phyloP scores from a whole-genome alignment of 2,888 invertebrate species.

The Prostheceraeus crozeri region DNA sequence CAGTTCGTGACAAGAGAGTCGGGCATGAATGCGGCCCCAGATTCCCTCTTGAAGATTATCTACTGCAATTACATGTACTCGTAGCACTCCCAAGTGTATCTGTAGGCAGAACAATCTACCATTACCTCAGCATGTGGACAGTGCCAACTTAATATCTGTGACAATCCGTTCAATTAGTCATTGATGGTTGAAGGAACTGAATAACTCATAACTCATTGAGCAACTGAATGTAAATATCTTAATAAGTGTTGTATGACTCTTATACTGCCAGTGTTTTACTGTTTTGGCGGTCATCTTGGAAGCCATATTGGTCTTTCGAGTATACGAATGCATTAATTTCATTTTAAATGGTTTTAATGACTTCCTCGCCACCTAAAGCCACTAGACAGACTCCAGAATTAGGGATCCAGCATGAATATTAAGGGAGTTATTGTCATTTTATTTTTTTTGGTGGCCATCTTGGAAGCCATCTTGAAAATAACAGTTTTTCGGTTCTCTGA shows the following conservation, averaged over 20 bases:
- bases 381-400: too few relatives aligned
- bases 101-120: slow-evolving; percentile 7
- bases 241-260: slow-evolving; percentile 25
- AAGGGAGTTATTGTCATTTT: too few relatives aligned
- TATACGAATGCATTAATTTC: background rate
- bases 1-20: background rate
- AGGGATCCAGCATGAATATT: too few relatives aligned
- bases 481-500: too few relatives aligned
- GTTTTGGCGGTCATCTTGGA: slow-evolving; percentile 3
- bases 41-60: slow-evolving; percentile 1
- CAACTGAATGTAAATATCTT: slow-evolving; percentile 24
- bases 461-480: too few relatives aligned
- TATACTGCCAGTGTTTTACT: slow-evolving; percentile 22
- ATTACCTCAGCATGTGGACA: slow-evolving; percentile 29
- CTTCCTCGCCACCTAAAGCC: too few relatives aligned
- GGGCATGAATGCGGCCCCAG: background rate
- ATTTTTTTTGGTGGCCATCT: too few relatives aligned
- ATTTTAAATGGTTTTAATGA: slow-evolving; percentile 8
- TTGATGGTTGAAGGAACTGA: background rate
- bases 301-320: slow-evolving; percentile 18
- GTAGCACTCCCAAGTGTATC: slow-evolving; percentile 4
- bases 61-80: slow-evolving; percentile 1
- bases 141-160: slow-evolving; percentile 8
- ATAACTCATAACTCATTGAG: slow-evolving; percentile 6
- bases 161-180: slow-evolving; percentile 12